Conservation (phyloP, 2,888 invertebrate species). For the Hydropsyche betteni region DNA sequence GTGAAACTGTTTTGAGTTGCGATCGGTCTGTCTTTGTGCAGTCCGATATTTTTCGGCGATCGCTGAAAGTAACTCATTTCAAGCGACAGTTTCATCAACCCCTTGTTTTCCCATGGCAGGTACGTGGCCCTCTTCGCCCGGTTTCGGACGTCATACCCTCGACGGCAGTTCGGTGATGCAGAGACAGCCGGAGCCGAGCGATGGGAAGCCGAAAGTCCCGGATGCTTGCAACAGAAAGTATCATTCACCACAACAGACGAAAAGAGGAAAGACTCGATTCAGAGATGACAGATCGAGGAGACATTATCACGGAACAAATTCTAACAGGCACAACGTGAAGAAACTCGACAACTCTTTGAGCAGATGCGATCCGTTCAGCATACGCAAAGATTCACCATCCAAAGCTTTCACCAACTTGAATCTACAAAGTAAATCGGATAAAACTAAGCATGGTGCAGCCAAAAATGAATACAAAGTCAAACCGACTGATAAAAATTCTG, state of each 20-base stretch:
- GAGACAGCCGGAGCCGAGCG: conserved; percentile 47
- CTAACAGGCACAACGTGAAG: conserved; percentile 33
- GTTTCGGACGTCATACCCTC: conserved; percentile 57
- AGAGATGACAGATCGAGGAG: conserved; percentile 40
- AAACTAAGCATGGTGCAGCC: not conserved
- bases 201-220: conserved; percentile 42
- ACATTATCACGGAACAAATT: conserved; percentile 29
- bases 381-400: conserved; percentile 53
- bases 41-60: conserved; percentile 54
- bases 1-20: conserved; percentile 53
- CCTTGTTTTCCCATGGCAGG: conserved; percentile 57
- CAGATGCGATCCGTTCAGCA: conserved; percentile 52
- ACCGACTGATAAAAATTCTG: not conserved
- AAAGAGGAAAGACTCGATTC: conserved; percentile 40
- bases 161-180: conserved; percentile 62
- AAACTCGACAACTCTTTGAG: conserved; percentile 20
- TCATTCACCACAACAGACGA: conserved; percentile 18
- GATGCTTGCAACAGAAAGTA: conserved; percentile 35
- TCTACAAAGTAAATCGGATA: conserved; percentile 6
- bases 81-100: conserved; percentile 27
- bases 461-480: not conserved
- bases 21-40: conserved; percentile 57
- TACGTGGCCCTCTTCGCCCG: conserved; percentile 67
- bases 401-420: conserved; percentile 16
- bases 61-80: conserved; percentile 53